Evolutionary conservation across 2,888 invertebrate genomes (phyloP), one percentile per base, ranked within the genome.

Genomic region (Tridacna gigas): DNA sequence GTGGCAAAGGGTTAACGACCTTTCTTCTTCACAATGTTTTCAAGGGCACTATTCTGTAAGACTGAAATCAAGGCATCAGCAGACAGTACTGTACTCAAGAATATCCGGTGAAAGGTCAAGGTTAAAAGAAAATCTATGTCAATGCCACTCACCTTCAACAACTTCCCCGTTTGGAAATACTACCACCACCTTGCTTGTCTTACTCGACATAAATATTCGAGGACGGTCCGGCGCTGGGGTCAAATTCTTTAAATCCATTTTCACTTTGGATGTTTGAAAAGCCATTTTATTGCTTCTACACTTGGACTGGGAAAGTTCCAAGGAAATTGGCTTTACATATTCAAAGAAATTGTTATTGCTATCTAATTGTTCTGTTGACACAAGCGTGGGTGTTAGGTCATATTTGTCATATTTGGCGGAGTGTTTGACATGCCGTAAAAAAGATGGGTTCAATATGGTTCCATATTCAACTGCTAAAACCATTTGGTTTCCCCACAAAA

Each of bases 131-230:
- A 37, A 7, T 37, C 37, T 4, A 37, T 4, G 37, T 37, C 56
- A 15, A 11, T 56, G 56, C 25, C 9, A 86, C 92, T 86, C 91
- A 93, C 93, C 93, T 92, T 93, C 92, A 56, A 93, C 92, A 11
- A 92, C 90, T 80, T 92, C 92, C 77, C 93, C 93, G 81, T 92
- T 92, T 13, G 93, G 93, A 83, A 93, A 92, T n/a, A 92, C 91
- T 20, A 92, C 91, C 2, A 93, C 91, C 66, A 93, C 92, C 74
- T 92, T 92, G 83, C 92, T 91, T 45, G 92, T 91, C 67, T 91
- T 92, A 83, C 87, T 92, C n/a, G 93, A 93, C 91, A 92, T 92
- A 89, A 91, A 93, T 82, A 93, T 92, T 81, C 92, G 82, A n/a
- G 93, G 93, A 74, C 91, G 76, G 71, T 92, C 92, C 11, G 91